phyloP scores from a whole-genome alignment of 1,140 invertebrate genomes.

The Batillaria attramentaria region DNA sequence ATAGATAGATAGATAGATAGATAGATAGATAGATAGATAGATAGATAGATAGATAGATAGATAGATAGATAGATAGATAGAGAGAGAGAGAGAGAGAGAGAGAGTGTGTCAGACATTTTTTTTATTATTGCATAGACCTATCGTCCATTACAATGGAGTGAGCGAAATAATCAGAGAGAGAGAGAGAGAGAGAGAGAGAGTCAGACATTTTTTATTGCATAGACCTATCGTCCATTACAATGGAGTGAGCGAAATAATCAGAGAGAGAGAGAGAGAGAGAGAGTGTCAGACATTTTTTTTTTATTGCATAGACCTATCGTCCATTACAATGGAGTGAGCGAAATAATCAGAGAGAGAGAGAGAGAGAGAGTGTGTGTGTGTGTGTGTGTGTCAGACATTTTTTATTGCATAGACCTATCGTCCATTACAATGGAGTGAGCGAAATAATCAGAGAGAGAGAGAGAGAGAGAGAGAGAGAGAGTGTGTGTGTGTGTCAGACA shows the following conservation, averaged over 20 bases:
- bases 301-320: too few relatives aligned
- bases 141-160: too few relatives aligned
- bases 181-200: background rate
- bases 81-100: background rate
- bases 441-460: constrained; percentile 9
- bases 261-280: background rate
- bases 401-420: too few relatives aligned
- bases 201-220: background rate
- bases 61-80: background rate
- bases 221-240: too few relatives aligned
- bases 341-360: constrained; percentile 13
- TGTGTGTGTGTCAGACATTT: constrained; percentile 17
- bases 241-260: too few relatives aligned
- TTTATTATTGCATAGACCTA: background rate
- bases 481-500: background rate
- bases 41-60: background rate
- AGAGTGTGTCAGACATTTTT: constrained; percentile 20
- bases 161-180: background rate
- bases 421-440: too few relatives aligned
- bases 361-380: background rate
- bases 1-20: background rate
- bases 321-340: too few relatives aligned
- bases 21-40: background rate
- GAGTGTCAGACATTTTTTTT: constrained; percentile 17
- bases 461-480: constrained; percentile 13